phyloP scores from a whole-genome alignment of 2,797 vertebrate species.

The Lacerta bilineata region DNA sequence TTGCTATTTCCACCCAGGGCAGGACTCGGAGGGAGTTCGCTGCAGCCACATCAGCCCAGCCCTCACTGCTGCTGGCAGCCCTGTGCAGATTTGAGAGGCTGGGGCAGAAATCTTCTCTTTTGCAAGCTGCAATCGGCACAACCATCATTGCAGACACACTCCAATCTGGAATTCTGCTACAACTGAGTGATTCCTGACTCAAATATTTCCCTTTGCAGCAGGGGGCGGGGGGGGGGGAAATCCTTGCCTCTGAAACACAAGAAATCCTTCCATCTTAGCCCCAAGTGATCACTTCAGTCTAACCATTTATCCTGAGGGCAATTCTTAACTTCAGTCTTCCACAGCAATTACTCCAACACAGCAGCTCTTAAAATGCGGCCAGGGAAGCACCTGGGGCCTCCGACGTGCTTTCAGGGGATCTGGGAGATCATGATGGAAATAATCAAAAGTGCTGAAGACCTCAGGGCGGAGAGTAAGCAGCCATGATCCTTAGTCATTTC shows the following conservation, averaged over 20 bases:
- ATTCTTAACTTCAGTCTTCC: constrained; percentile 29
- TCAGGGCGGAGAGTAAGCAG: background rate
- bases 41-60: too few relatives aligned
- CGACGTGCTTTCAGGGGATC: background rate
- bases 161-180: too few relatives aligned
- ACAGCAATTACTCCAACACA: constrained; percentile 7
- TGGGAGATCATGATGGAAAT: background rate
- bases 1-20: background rate
- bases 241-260: background rate
- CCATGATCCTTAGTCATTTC: background rate
- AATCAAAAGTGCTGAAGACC: background rate
- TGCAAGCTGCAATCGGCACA: background rate
- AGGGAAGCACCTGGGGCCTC: background rate
- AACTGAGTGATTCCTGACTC: constrained; percentile 42
- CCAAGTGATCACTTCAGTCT: constrained; percentile 35
- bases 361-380: background rate
- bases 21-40: too few relatives aligned
- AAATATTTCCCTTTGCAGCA: constrained; percentile 53
- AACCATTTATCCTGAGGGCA: constrained; percentile 34
- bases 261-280: constrained; percentile 43
- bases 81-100: too few relatives aligned
- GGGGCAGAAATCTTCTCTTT: too few relatives aligned
- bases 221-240: background rate
- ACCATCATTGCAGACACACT: background rate
- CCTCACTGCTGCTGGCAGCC: too few relatives aligned